A percentile compares a stretch with the other conserved stretches of the same genome.
phyloP scores from a whole-genome alignment of 2,113 vertebrate species.

The Corvus moneduloides region DNA sequence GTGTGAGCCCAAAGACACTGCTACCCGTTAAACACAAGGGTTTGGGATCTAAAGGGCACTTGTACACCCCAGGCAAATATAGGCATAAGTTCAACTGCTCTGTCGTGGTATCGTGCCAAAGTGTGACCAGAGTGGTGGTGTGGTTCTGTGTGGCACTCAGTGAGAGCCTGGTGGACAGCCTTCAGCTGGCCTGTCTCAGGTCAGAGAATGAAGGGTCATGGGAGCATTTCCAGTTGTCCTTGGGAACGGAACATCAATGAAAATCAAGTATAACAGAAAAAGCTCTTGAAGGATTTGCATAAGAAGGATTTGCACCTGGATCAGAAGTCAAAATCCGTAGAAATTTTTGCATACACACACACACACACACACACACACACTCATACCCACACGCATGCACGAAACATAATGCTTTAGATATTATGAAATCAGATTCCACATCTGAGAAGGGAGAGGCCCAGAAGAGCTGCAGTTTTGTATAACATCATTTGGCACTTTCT shows the following conservation, averaged over 20 bases:
- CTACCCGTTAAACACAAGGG: background rate
- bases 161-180: background rate
- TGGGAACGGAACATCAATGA: background rate
- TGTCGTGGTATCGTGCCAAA: rapidly evolving
- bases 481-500: background rate
- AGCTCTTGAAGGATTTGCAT: background rate
- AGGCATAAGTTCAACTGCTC: background rate
- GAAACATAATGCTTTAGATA: background rate
- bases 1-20: background rate
- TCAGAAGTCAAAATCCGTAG: background rate
- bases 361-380: background rate
- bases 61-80: rapidly evolving
- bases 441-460: background rate
- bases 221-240: background rate
- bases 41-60: background rate
- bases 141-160: background rate
- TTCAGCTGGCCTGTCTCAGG: background rate
- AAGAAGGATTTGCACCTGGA: background rate
- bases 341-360: background rate
- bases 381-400: background rate
- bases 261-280: background rate
- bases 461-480: background rate
- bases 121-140: background rate
- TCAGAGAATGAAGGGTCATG: rapidly evolving
- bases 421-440: background rate